These are phyloP conservation scores for Eubasilissa regina DNA, from an alignment of 1,140 invertebrate species.

Conservation along the genomic window DNA sequence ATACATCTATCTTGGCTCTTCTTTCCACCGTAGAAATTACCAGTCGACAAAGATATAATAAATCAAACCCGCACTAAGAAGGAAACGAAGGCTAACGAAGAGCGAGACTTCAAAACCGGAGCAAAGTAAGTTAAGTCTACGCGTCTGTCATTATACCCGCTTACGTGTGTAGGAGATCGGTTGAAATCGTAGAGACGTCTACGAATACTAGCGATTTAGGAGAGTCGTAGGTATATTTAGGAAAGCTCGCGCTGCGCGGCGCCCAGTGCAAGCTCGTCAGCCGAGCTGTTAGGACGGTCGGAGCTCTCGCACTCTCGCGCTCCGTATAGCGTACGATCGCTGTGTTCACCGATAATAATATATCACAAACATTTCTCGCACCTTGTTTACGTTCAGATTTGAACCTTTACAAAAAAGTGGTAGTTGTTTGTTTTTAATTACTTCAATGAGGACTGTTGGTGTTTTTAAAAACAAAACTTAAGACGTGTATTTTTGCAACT, in stretches of 20 bases:
- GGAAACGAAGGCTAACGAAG: conserved; percentile 54
- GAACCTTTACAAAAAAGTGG: neutral
- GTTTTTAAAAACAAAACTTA: neutral
- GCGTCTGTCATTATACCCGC: conserved; percentile 43
- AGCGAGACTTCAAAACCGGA: conserved; percentile 48
- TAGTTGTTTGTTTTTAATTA: neutral
- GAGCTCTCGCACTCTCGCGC: conserved; percentile 1
- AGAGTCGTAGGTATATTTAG: conserved; percentile 52
- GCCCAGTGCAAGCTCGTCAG: conserved; percentile 55
- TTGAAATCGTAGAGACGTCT: conserved; percentile 47
- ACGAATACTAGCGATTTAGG: conserved; percentile 33
- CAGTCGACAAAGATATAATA: conserved; percentile 49
- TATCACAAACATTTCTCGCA: conserved; percentile 15
- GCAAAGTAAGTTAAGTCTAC: conserved; percentile 54
- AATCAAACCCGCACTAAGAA: conserved; percentile 47
- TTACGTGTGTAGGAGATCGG: conserved; percentile 29
- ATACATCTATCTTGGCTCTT: conserved; percentile 26
- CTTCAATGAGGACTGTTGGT: neutral
- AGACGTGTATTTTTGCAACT: conserved; percentile 36
- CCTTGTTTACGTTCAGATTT: conserved; percentile 15
- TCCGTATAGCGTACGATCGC: conserved; percentile 45
- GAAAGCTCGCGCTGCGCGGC: conserved; percentile 50
- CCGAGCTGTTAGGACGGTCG: conserved; percentile 44
- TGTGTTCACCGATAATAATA: conserved; percentile 25
- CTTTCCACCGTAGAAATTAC: conserved; percentile 25